phyloP scores from a whole-genome alignment of 92 coral and sea anemone species.

The Siderastrea siderea region DNA sequence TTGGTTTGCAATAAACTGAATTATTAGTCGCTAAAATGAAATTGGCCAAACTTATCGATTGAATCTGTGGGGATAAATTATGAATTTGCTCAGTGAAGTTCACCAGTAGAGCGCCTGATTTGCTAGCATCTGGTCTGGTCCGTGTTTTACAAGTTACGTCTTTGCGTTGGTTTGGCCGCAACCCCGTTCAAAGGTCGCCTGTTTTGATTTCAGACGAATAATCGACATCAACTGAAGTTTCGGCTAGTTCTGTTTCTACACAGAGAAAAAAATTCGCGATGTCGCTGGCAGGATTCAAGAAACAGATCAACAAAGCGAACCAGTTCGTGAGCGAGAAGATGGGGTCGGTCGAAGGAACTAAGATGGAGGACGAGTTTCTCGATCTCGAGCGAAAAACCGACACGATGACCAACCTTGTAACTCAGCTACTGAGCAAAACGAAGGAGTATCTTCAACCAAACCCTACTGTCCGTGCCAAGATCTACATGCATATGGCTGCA shows the following conservation, averaged over 20 bases:
- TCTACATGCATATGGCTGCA: conserved; percentile 82
- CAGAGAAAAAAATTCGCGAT: conserved; percentile 37
- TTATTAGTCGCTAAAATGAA: conserved; percentile 50
- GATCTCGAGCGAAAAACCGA: conserved; percentile 87
- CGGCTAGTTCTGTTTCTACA: background rate
- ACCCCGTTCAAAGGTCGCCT: conserved; percentile 14
- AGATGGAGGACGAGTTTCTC: conserved; percentile 85
- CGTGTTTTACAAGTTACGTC: background rate
- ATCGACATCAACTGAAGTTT: background rate
- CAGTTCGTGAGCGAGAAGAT: conserved; percentile 95
- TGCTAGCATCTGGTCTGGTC: background rate
- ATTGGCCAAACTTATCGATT: conserved; percentile 69
- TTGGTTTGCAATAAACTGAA: conserved; percentile 55
- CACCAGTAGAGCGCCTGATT: conserved; percentile 27
- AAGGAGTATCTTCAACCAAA: conserved; percentile 90
- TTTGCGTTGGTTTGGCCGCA: background rate
- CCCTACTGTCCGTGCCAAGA: conserved; percentile 84
- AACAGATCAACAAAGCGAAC: conserved; percentile 92
- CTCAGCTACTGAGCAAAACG: conserved; percentile 80
- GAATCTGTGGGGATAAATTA: conserved; percentile 63
- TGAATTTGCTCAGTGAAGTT: conserved; percentile 46
- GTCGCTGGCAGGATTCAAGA: conserved; percentile 93
- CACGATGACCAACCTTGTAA: conserved; percentile 78
- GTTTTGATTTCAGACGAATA: conserved; percentile 12
- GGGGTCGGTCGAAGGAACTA: conserved; percentile 95